These are phyloP conservation scores for Choristoneura rosaceana DNA, from an alignment of 2,888 invertebrate species.

Conservation along the genomic window DNA sequence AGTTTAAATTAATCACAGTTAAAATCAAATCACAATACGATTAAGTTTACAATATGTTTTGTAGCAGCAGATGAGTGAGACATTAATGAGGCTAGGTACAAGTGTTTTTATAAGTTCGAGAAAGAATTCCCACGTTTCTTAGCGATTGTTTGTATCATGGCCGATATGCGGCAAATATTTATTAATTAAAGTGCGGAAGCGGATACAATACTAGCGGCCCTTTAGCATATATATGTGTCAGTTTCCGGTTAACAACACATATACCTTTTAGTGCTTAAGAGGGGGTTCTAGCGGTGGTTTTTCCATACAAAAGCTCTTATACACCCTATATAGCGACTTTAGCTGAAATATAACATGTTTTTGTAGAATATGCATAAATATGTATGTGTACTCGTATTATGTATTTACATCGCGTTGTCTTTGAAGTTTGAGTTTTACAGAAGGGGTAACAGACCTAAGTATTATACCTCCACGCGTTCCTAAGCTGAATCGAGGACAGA, in stretches of 20 bases:
- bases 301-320: too few relatives aligned
- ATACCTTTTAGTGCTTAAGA: background rate
- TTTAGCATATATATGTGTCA: conserved; percentile 16
- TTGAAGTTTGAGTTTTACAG: too few relatives aligned
- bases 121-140: conserved; percentile 12
- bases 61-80: background rate
- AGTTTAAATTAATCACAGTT: background rate
- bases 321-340: too few relatives aligned
- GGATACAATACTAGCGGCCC: conserved; percentile 26
- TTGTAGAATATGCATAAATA: too few relatives aligned
- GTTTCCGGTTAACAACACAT: conserved; percentile 8
- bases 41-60: background rate
- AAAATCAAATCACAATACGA: background rate
- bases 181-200: conserved; percentile 35
- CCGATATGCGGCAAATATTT: conserved; percentile 23
- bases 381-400: too few relatives aligned
- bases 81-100: background rate
- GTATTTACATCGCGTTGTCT: too few relatives aligned
- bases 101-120: background rate
- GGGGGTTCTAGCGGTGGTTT: too few relatives aligned
- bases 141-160: conserved; percentile 4
- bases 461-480: too few relatives aligned
- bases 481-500: too few relatives aligned
- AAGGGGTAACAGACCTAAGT: too few relatives aligned
- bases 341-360: too few relatives aligned